Percentiles rank a stretch among this genome's conserved stretches.
phyloP scores from a whole-genome alignment of 2,888 invertebrate species.

The Rotaria magnacalcarata region DNA sequence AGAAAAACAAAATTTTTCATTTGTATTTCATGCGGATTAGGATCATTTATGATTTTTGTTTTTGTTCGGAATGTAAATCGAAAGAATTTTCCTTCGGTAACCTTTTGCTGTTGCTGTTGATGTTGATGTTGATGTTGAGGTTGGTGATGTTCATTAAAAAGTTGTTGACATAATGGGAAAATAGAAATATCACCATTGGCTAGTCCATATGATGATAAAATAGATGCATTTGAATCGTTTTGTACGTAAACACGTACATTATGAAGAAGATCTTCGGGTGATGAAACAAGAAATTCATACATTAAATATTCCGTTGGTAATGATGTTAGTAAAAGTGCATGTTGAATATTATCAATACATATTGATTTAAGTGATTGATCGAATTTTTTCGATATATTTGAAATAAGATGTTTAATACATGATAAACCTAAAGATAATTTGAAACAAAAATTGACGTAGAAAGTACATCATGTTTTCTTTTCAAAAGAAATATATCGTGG shows the following conservation, averaged over 20 bases:
- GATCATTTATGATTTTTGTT: background rate
- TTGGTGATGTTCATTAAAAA: conserved; percentile 2
- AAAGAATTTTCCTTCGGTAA: background rate
- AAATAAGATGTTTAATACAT: conserved; percentile 7
- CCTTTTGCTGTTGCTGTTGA: background rate
- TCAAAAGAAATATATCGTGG: too few species aligned
- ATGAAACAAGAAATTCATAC: conserved; percentile 16
- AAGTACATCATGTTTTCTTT: too few species aligned
- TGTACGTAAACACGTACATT: conserved; percentile 1
- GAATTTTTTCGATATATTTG: conserved; percentile 3
- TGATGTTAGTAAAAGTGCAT: conserved; percentile 23
- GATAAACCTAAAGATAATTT: background rate
- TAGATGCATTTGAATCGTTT: background rate
- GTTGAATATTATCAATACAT: conserved; percentile 18
- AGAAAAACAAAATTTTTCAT: conserved; percentile 10
- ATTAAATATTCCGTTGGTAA: conserved; percentile 24
- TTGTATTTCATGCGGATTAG: conserved; percentile 13
- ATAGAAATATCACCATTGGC: background rate
- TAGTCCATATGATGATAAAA: background rate
- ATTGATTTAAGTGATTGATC: conserved; percentile 3
- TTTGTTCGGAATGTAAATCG: conserved; percentile 16
- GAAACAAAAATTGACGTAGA: background rate
- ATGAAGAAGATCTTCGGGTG: background rate
- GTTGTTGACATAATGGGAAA: conserved; percentile 10
- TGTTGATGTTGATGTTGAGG: background rate